Conservation (phyloP, 1,140 invertebrate genomes). For the Solen grandis region DNA sequence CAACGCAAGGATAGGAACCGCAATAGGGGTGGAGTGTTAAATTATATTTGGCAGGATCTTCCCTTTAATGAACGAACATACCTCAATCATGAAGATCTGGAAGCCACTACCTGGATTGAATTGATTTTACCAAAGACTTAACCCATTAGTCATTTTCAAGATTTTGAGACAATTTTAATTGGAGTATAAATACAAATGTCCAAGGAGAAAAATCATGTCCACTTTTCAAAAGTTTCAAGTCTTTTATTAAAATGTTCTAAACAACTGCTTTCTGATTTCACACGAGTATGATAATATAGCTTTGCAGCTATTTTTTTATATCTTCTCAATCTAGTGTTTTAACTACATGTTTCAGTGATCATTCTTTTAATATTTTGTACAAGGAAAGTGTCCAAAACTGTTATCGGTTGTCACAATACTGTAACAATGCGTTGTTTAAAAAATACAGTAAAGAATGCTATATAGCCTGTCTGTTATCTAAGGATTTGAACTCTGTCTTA, state of each 20-base stretch:
- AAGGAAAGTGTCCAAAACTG: too few species aligned
- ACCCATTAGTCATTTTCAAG: slow-evolving; percentile 16
- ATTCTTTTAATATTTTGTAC: not conserved
- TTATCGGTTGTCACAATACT: too few species aligned
- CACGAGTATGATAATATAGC: not conserved
- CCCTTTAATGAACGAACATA: not conserved
- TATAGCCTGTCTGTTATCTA: too few species aligned
- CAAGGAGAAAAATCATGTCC: not conserved
- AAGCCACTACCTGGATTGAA: slow-evolving; percentile 15
- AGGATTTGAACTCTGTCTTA: not conserved
- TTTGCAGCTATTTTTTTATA: slow-evolving; percentile 3
- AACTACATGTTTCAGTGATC: not conserved
- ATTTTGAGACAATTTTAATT: not conserved
- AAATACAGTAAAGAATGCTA: too few species aligned
- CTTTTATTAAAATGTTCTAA: not conserved
- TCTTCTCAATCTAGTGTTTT: not conserved
- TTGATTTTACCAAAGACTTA: not conserved
- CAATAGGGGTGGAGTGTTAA: not conserved
- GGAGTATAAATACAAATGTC: slow-evolving; percentile 15
- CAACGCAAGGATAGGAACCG: not conserved
- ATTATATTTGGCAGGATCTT: not conserved
- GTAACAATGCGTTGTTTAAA: too few species aligned
- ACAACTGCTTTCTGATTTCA: slow-evolving; percentile 15
- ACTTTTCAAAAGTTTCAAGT: slow-evolving; percentile 1
- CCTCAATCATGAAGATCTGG: slow-evolving; percentile 1